These are phyloP conservation scores for Laupala kohalensis DNA, from an alignment of 1,140 invertebrate genomes.

Conservation along the genomic window DNA sequence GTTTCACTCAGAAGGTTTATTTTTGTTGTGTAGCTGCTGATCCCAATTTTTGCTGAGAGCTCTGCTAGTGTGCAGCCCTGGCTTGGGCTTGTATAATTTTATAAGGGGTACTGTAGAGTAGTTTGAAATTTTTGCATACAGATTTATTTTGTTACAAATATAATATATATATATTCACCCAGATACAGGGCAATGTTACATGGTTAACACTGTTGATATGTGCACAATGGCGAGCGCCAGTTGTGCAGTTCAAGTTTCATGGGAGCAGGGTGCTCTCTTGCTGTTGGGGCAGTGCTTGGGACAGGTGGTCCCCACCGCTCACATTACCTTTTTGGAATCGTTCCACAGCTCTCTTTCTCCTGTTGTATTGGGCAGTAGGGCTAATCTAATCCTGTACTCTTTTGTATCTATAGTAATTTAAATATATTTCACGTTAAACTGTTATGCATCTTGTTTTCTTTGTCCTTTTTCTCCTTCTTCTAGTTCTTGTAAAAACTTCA, in stretches of 20 bases:
- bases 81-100: neutral
- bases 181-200: neutral
- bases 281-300: neutral
- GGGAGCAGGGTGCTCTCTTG: neutral
- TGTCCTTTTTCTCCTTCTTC: neutral
- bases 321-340: neutral
- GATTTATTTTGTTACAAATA: neutral
- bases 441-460: neutral
- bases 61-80: neutral
- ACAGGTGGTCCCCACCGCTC: neutral
- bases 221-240: neutral
- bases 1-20: neutral
- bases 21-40: neutral
- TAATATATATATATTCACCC: neutral
- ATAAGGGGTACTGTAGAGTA: neutral
- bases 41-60: neutral
- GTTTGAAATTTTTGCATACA: neutral
- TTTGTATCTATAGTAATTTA: neutral
- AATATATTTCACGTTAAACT: neutral
- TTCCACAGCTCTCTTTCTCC: neutral
- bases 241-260: neutral
- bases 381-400: neutral
- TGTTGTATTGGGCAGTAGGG: neutral
- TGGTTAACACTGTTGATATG: neutral
- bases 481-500: too few species aligned